Percentiles rank a stretch among this genome's conserved stretches.
phyloP scores from a whole-genome alignment of 2,888 invertebrate genomes.

The Caenorhabditis drosophilae region DNA sequence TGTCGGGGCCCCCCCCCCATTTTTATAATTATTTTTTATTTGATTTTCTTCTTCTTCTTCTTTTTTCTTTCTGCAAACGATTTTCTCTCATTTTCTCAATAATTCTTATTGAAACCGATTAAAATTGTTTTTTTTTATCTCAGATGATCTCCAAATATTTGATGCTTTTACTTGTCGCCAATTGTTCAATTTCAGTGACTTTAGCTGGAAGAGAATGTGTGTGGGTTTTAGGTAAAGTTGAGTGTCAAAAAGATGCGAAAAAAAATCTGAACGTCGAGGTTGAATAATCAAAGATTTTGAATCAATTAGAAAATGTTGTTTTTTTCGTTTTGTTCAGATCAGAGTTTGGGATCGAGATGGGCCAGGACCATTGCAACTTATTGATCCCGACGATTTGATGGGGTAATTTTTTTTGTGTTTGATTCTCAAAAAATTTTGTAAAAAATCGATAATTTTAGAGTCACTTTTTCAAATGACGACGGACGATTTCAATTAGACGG shows the following conservation, averaged over 20 bases:
- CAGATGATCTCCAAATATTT: too few relatives aligned
- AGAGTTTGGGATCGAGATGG: slow-evolving; percentile 64
- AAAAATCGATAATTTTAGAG: slow-evolving; percentile 49
- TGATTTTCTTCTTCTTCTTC: too few relatives aligned
- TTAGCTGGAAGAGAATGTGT: slow-evolving; percentile 56
- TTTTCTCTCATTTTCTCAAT: too few relatives aligned
- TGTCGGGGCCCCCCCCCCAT: too few relatives aligned
- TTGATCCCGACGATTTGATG: slow-evolving; percentile 68
- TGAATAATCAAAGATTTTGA: too few relatives aligned
- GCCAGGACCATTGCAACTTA: slow-evolving; percentile 47
- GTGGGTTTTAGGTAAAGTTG: slow-evolving; percentile 61
- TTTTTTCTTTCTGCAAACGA: too few relatives aligned
- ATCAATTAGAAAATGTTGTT: not conserved
- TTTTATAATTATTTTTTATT: too few relatives aligned
- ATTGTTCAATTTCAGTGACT: too few relatives aligned
- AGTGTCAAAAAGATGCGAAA: slow-evolving; percentile 57
- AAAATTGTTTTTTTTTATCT: too few relatives aligned
- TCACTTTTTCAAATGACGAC: slow-evolving; percentile 66
- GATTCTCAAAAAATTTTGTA: not conserved
- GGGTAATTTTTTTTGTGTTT: slow-evolving; percentile 43
- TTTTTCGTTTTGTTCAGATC: slow-evolving; percentile 29
- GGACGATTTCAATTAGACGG: slow-evolving; percentile 66
- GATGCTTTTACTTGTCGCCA: too few relatives aligned
- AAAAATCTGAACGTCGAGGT: slow-evolving; percentile 67
- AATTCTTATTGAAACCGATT: too few relatives aligned